Evolutionary conservation across 1,140 invertebrate genomes (phyloP).

Genomic region (Drosophila simulans): DNA sequence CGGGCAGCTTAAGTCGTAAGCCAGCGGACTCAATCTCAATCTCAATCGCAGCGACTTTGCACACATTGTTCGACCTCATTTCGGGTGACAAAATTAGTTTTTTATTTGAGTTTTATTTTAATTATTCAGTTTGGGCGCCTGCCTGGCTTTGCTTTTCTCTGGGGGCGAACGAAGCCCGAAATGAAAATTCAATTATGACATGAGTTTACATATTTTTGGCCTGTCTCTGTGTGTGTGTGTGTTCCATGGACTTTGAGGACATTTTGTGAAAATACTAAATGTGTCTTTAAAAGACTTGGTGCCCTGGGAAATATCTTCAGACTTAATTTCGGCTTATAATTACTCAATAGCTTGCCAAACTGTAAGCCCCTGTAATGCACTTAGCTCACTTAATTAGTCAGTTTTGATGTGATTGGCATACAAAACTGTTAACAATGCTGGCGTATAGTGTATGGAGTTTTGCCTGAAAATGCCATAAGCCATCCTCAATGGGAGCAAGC

Average conservation of each 20-base stretch:
- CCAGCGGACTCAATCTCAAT: conserved; percentile 11
- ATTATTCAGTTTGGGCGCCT: conserved; percentile 41
- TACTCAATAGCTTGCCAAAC: neutral
- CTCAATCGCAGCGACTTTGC: neutral
- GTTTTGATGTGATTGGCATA: neutral
- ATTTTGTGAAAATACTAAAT: conserved; percentile 45
- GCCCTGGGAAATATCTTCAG: conserved; percentile 10
- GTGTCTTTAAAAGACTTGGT: conserved; percentile 46
- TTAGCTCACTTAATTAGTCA: neutral
- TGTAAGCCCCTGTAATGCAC: neutral
- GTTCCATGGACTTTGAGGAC: neutral
- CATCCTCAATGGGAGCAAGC: neutral
- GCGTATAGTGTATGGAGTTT: neutral
- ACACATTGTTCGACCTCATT: conserved; percentile 1
- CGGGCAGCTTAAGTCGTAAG: conserved; percentile 47
- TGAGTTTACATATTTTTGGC: conserved; percentile 54
- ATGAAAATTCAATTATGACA: conserved; percentile 77
- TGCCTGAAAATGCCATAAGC: neutral
- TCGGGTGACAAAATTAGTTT: conserved; percentile 65
- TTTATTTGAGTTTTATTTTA: conserved; percentile 59
- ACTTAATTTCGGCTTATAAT: neutral
- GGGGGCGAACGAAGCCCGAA: conserved; percentile 42
- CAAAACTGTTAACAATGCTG: neutral
- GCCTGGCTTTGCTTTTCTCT: conserved; percentile 8
- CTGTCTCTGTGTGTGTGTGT: conserved; percentile 18